Evolutionary conservation across 2,797 vertebrate species (phyloP).

Genomic region (Psittacula echo): DNA sequence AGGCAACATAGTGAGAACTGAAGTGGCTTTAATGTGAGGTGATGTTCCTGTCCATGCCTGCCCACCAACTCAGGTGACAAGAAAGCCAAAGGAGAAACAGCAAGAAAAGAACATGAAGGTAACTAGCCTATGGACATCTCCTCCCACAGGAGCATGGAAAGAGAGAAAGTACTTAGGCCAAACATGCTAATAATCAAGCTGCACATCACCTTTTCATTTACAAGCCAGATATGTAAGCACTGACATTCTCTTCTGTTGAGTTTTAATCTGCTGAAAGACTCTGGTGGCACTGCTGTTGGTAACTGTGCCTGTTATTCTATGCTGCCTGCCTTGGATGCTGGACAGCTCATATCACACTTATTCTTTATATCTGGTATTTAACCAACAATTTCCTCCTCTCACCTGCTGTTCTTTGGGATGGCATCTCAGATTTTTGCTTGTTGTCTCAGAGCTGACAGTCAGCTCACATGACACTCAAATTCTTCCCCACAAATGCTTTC

Average conservation of each 20-base stretch:
- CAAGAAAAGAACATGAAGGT: background rate
- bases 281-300: background rate
- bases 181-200: background rate
- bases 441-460: background rate
- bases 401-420: background rate
- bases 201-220: background rate
- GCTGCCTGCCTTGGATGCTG: background rate
- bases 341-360: background rate
- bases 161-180: background rate
- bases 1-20: background rate
- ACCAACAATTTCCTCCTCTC: background rate
- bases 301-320: background rate
- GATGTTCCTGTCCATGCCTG: background rate
- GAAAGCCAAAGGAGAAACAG: background rate
- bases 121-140: background rate
- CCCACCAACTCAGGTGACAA: background rate
- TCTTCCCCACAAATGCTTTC: background rate
- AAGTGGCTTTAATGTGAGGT: rapidly evolving
- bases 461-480: background rate
- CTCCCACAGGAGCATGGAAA: background rate
- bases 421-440: background rate
- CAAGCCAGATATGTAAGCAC: background rate
- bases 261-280: background rate
- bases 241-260: background rate
- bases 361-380: background rate